phyloP scores from a whole-genome alignment of 2,113 vertebrate species.

The Chunga burmeisteri region DNA sequence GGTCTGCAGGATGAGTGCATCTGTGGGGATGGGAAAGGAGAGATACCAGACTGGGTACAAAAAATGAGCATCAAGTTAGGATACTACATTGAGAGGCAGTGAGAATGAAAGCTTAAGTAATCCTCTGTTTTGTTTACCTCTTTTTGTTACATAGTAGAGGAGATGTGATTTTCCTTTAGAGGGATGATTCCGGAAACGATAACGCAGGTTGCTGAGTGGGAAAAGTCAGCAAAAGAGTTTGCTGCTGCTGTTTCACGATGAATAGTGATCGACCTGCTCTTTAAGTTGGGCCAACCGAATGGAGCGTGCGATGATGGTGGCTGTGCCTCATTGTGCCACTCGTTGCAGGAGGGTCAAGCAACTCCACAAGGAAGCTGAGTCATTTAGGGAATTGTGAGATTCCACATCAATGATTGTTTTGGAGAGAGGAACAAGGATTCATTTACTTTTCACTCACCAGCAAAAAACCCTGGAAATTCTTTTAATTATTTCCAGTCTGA shows the following conservation, averaged over 20 bases:
- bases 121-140: background rate
- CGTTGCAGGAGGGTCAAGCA: background rate
- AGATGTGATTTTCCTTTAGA: background rate
- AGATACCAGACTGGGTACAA: background rate
- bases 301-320: accelerated
- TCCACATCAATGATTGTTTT: background rate
- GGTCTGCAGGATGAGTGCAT: background rate
- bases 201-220: accelerated
- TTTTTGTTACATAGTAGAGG: background rate
- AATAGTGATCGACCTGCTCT: background rate
- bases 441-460: background rate
- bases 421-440: background rate
- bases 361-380: background rate
- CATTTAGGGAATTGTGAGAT: background rate
- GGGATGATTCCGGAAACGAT: background rate
- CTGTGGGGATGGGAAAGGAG: background rate
- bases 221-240: background rate
- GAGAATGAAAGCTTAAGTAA: background rate
- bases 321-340: background rate
- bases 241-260: background rate
- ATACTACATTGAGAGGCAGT: background rate
- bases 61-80: background rate
- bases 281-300: background rate
- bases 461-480: background rate
- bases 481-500: background rate